Base-by-base conservation (phyloP, 2,797 vertebrate species). In the Gymnoscopelus braueri region DNA sequence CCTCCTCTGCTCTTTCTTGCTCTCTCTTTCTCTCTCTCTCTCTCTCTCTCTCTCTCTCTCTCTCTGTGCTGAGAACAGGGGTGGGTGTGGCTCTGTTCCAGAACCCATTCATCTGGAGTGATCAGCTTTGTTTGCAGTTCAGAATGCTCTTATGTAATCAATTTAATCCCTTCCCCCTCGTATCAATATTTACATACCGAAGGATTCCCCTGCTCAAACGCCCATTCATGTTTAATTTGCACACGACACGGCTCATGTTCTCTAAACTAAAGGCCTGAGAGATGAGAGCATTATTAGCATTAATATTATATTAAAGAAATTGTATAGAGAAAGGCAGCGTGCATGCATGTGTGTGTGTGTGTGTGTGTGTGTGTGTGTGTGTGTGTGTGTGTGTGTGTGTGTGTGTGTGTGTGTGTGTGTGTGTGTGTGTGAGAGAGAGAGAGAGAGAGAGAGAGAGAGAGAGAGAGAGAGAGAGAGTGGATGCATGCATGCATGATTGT, bases 151-250 rank as follows among this genome's bases (percentile, higher is more conserved):
- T 72, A 70, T 65, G 68, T 76, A 81, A 85, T 63, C 62, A 39
- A 59, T 69, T 79, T 71, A 59, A 54, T 71, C 64, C 47, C 23
- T 57, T 50, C 51, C 47, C 0, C 51, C 51, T 71, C 47, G 1
- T 62, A 67, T 85, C 84, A 85, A 90, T 87, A 88, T 88, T 90
- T 90, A 86, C 86, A 88, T 87, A 75, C 60, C 71, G 39, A 1
- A 47, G 57, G 71, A 85, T 75, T 78, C 60, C 52, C n/a, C 4
- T 2, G 39, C 68, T 65, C 13, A 23, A 47, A 76, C 61, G 67
- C 53, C 15, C 24, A 65, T 65, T 71, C 66, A 80, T 78, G 72
- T 84, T 78, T 75, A 68, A 82, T 69, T 80, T 64, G 69, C 4
- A 4, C 14, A 35, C 15, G 23, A 15, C 53, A 19, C 19, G 19